These are phyloP conservation scores for Coptotermes formosanus DNA, from an alignment of 1,140 invertebrate species.

Conservation along the genomic window DNA sequence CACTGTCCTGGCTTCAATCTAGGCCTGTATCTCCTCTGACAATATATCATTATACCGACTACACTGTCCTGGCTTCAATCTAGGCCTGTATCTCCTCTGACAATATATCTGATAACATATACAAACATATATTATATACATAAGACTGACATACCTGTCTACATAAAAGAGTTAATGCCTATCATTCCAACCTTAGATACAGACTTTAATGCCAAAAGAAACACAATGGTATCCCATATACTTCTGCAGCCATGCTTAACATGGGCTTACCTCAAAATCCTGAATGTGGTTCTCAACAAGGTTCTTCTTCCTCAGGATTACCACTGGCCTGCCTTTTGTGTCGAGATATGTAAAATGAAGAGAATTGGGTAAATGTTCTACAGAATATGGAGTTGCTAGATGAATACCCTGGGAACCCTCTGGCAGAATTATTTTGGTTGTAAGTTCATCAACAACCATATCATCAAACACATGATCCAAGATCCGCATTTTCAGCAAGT, in stretches of 20 bases:
- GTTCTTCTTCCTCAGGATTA: constrained; percentile 83
- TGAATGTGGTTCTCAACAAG: constrained; percentile 97
- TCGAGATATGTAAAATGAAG: constrained; percentile 94
- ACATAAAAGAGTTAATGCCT: neutral
- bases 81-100: too few relatives aligned
- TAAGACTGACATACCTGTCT: neutral
- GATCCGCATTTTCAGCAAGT: constrained; percentile 86
- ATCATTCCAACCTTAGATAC: too few relatives aligned
- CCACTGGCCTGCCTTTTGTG: constrained; percentile 86
- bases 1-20: too few relatives aligned
- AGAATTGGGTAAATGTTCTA: constrained; percentile 70
- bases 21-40: too few relatives aligned
- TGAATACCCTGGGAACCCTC: constrained; percentile 85
- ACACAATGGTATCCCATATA: too few relatives aligned
- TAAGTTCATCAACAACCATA: constrained; percentile 90
- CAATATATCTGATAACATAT: too few relatives aligned
- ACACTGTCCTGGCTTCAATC: too few relatives aligned
- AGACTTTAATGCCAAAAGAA: too few relatives aligned
- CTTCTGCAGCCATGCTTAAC: neutral
- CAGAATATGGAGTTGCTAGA: constrained; percentile 78
- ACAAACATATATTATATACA: neutral
- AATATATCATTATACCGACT: too few relatives aligned
- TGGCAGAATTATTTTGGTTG: constrained; percentile 90
- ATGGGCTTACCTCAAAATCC: constrained; percentile 61
- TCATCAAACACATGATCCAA: constrained; percentile 97